Base-by-base conservation (phyloP, 2,888 invertebrate species). In the Nomada fucata region DNA sequence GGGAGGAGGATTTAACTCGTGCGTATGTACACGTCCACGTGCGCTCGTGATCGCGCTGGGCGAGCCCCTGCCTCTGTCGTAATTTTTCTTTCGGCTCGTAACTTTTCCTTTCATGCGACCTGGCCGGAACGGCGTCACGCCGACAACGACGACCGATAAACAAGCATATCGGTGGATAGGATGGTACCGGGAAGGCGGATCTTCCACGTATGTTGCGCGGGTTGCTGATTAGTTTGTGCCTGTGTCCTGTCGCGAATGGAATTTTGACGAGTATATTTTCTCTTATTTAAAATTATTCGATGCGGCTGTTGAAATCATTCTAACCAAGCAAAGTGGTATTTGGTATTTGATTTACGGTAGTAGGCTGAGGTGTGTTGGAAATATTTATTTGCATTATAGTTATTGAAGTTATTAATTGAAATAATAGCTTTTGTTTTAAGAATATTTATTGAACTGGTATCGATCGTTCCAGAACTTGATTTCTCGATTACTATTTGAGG, bases 51-150 rank as follows among this genome's bases (percentile, higher is more conserved):
- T 79, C 79, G 53, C 79, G 76, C 42, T 83, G 86, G 79, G 83
- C 52, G 79, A 76, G 86, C 68, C 23, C 20, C 67, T 75, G 61
- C 61, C 65, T 63, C 68, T 13, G 42, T 72, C 75, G 80, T 83
- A 75, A 85, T 75, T 85, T 80, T 86, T 83, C 74, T 67, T 80
- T 69, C 76, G 72, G 61, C 79, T 55, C 84, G 72, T 86, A 83
- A 83, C 74, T 85, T 77, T 75, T 81, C 69, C 80, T 63, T 61
- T 70, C 70, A 53, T 59, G 79, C 71, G 86, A 76, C 64, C 59
- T 36, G 55, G 68, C 52, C 26, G 42, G 69, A 69, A 78, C 71
- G 79, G 74, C 73, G 83, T 76, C 76, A 74, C 83, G 83, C 63
- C 50, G 77, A 47, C 82, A 64, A 65, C 71, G 86, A 82, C 77